phyloP scores from a whole-genome alignment of 2,888 invertebrate species.

The Hymenopus coronatus region DNA sequence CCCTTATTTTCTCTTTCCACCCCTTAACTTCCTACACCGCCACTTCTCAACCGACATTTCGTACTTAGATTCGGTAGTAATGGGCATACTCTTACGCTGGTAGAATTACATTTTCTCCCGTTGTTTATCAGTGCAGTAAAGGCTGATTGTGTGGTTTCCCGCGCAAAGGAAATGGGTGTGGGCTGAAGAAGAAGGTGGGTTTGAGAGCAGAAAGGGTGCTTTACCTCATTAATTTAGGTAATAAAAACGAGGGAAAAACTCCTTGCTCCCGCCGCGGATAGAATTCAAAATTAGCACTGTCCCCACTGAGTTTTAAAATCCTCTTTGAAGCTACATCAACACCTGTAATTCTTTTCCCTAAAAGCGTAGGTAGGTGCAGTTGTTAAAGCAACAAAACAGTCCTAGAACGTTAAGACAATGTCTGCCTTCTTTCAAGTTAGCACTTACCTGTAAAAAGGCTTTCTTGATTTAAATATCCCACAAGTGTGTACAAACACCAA shows the following conservation, averaged over 20 bases:
- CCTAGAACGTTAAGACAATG: no score
- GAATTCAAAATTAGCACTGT: slow-evolving; percentile 11
- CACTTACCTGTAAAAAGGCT: no score
- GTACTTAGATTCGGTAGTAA: slow-evolving; percentile 20
- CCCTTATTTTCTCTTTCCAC: slow-evolving; percentile 12
- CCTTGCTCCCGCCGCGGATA: background rate
- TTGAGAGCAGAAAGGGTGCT: background rate
- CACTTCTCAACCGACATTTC: slow-evolving; percentile 4
- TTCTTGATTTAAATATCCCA: no score
- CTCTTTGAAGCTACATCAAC: background rate
- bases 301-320: background rate
- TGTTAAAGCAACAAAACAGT: background rate
- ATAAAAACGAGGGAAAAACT: slow-evolving; percentile 26
- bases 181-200: background rate
- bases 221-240: slow-evolving; percentile 34
- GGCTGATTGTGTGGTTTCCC: slow-evolving; percentile 16
- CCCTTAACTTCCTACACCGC: slow-evolving; percentile 2
- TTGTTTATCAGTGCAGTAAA: slow-evolving; percentile 15
- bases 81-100: background rate
- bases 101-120: slow-evolving; percentile 11
- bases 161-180: background rate
- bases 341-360: background rate
- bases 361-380: background rate
- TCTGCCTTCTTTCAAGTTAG: no score
- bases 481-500: no score